Percentiles rank a stretch among this genome's conserved stretches.
Evolutionary conservation across 2,888 invertebrate species (phyloP).

Genomic region (Smittia sp.): DNA sequence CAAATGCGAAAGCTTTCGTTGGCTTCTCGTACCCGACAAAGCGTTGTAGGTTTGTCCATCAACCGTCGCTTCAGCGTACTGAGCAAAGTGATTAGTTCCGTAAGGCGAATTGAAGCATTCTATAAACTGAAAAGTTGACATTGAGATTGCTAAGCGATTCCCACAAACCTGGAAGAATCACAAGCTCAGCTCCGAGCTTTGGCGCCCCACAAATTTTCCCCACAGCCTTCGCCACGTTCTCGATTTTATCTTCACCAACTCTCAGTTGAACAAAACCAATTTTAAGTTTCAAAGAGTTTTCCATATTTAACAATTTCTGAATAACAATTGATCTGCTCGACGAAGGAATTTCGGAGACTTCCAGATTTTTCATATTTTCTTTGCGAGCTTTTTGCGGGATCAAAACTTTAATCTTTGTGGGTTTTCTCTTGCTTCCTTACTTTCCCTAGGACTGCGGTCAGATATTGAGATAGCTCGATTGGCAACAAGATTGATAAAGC

Average conservation of each 20-base stretch:
- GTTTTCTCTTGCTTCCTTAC: no score
- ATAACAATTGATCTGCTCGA: no score
- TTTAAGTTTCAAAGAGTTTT: no score
- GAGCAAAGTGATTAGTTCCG: constrained; percentile 72
- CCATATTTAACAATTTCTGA: no score
- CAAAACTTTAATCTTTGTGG: no score
- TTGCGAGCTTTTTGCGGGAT: no score
- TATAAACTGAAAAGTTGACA: background rate
- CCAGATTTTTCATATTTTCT: no score
- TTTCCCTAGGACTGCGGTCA: no score
- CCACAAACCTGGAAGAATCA: constrained; percentile 59
- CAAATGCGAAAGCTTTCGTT: constrained; percentile 52
- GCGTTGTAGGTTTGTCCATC: constrained; percentile 63
- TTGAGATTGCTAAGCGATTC: background rate
- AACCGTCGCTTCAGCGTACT: constrained; percentile 85
- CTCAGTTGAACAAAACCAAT: constrained; percentile 64
- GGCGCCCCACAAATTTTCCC: constrained; percentile 70
- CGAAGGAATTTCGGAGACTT: no score
- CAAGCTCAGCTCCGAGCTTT: constrained; percentile 60
- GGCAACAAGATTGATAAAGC: no score
- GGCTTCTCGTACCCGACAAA: background rate
- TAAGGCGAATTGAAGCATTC: constrained; percentile 97
- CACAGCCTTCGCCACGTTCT: constrained; percentile 72
- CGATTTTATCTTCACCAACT: constrained; percentile 70
- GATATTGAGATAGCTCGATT: no score